These are phyloP conservation scores for Prenolepis imparis DNA, from an alignment of 2,888 invertebrate species.

Conservation along the genomic window DNA sequence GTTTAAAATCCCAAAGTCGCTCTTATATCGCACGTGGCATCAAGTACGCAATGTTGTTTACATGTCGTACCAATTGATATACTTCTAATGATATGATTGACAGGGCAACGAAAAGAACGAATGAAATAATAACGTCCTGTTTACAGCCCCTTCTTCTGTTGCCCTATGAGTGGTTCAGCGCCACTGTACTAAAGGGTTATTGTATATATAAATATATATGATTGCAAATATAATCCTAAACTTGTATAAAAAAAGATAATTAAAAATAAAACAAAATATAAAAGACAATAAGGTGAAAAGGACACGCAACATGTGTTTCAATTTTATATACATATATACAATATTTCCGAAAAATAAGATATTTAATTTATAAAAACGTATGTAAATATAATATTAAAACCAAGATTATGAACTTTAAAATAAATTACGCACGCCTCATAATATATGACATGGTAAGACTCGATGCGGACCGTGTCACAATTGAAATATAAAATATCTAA, in stretches of 20 bases:
- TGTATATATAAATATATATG: too few species aligned
- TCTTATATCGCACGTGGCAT: neutral
- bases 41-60: neutral
- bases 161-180: neutral
- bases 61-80: neutral
- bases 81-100: neutral
- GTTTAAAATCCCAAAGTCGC: neutral
- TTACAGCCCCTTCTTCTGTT: neutral
- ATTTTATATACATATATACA: too few species aligned
- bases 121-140: neutral
- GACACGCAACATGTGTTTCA: neutral
- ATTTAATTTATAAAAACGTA: neutral
- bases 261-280: neutral
- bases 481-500: conserved; percentile 32
- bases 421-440: neutral
- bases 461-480: neutral
- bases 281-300: neutral
- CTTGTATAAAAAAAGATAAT: too few species aligned
- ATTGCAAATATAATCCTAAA: too few species aligned
- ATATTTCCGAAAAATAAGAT: neutral
- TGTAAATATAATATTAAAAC: neutral
- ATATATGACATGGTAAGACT: neutral
- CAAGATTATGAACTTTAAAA: neutral
- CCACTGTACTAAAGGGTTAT: too few species aligned
- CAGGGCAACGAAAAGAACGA: conserved; percentile 13